Conservation (phyloP, 2,888 invertebrate species). For the Protophormia terraenovae region DNA sequence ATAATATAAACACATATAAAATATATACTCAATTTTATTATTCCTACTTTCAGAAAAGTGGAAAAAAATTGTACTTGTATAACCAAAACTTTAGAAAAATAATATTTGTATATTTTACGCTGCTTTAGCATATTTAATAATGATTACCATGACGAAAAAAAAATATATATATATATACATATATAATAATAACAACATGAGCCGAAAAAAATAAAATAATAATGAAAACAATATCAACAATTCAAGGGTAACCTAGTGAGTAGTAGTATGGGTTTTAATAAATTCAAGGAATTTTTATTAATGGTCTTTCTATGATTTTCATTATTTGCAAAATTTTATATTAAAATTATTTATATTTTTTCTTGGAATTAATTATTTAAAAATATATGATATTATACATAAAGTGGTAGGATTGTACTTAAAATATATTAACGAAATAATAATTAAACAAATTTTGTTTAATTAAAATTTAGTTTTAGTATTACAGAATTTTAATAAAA, state of each 20-base stretch:
- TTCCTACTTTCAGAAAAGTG: neutral
- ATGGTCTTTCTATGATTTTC: neutral
- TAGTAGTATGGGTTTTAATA: neutral
- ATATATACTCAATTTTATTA: neutral
- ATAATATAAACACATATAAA: neutral
- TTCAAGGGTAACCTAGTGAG: neutral
- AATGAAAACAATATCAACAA: neutral
- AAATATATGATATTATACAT: too few species aligned
- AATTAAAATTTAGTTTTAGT: too few species aligned
- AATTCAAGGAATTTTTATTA: neutral
- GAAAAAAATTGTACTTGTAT: neutral
- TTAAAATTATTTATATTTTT: too few species aligned
- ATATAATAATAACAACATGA: constrained; percentile 28
- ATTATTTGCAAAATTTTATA: too few species aligned
- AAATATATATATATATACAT: too few species aligned
- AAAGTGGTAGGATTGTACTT: too few species aligned
- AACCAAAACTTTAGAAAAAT: neutral
- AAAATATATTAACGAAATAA: too few species aligned
- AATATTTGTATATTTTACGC: constrained; percentile 38
- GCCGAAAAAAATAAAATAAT: neutral
- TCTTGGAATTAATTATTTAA: too few species aligned
- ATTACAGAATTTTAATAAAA: too few species aligned
- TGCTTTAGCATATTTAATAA: constrained; percentile 38
- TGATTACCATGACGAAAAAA: constrained; percentile 40
- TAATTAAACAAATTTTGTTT: too few species aligned